These are phyloP conservation scores for Propithecus coquereli DNA, from an alignment of 2,113 vertebrate species.

Conservation along the genomic window DNA sequence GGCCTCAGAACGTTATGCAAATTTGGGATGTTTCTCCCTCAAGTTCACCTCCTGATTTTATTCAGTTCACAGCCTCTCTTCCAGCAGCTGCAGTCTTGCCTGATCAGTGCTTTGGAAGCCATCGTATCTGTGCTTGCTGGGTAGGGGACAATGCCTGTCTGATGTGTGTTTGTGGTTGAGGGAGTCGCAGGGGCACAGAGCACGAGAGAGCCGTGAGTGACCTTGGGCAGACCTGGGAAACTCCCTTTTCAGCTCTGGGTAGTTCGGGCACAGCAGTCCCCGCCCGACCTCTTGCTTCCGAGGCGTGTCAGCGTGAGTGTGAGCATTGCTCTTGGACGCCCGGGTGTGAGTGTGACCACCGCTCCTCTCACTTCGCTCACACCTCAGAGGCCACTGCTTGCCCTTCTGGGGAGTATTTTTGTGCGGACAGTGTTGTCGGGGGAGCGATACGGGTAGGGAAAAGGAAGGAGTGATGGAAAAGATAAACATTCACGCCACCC, in stretches of 20 bases:
- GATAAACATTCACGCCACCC: not conserved
- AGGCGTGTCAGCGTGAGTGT: not conserved
- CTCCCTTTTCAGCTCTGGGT: not conserved
- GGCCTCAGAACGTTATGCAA: conserved; percentile 22
- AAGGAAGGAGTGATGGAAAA: not conserved
- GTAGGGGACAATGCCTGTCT: not conserved
- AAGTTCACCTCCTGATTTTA: conserved; percentile 59
- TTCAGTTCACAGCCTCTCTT: conserved; percentile 56
- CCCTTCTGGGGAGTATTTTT: not conserved
- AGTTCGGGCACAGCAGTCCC: not conserved
- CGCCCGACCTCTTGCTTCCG: not conserved
- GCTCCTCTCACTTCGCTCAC: not conserved
- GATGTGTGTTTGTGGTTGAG: no score
- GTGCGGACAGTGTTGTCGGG: not conserved
- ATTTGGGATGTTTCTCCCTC: conserved; percentile 12
- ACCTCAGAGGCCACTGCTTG: not conserved
- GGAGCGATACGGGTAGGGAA: not conserved
- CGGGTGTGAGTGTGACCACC: accelerated
- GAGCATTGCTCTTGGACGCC: no score
- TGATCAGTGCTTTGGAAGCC: conserved; percentile 27
- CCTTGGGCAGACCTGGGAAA: not conserved
- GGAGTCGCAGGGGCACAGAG: not conserved
- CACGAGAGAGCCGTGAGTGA: not conserved
- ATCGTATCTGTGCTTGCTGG: not conserved
- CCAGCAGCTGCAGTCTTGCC: not conserved